A percentile compares a stretch with the other conserved stretches of the same genome.
These are phyloP conservation scores for Gavialis gangeticus DNA, from an alignment of 2,113 vertebrate species.

Conservation along the genomic window DNA sequence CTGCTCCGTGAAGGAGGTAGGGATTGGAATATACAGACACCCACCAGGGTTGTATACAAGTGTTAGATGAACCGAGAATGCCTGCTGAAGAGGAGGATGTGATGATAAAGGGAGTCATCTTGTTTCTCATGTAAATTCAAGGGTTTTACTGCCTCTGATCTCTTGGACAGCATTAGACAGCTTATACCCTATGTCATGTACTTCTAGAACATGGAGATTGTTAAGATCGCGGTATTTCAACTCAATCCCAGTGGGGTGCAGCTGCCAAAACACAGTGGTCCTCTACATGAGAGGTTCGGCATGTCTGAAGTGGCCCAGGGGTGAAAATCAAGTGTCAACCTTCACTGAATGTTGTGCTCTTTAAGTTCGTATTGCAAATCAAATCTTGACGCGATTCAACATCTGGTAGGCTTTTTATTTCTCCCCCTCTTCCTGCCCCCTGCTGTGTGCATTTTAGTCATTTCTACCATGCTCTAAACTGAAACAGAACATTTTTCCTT, in stretches of 20 bases:
- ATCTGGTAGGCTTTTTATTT: constrained; percentile 15
- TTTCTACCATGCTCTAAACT: constrained; percentile 17
- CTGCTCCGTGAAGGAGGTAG: not conserved
- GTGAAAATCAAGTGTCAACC: not conserved
- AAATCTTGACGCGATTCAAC: not conserved
- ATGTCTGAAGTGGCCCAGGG: not conserved
- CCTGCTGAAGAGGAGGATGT: not conserved
- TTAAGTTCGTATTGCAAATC: not conserved
- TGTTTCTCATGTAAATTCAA: rapidly evolving
- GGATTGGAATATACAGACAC: too few species aligned
- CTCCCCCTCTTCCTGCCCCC: not conserved
- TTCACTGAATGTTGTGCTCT: not conserved
- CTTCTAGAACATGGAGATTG: not conserved
- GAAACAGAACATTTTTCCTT: constrained; percentile 41
- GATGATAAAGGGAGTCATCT: not conserved
- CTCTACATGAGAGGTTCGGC: not conserved
- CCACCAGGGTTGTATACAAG: too few species aligned
- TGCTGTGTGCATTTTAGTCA: not conserved
- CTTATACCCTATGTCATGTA: not conserved
- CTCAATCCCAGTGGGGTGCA: not conserved
- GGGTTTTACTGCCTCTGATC: not conserved
- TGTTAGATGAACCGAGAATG: not conserved
- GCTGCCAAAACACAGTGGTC: not conserved
- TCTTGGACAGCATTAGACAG: not conserved
- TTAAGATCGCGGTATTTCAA: not conserved